A percentile compares a stretch with the other conserved stretches of the same genome.
phyloP scores from a whole-genome alignment of 92 coral and sea anemone species.

The Desmophyllum pertusum region DNA sequence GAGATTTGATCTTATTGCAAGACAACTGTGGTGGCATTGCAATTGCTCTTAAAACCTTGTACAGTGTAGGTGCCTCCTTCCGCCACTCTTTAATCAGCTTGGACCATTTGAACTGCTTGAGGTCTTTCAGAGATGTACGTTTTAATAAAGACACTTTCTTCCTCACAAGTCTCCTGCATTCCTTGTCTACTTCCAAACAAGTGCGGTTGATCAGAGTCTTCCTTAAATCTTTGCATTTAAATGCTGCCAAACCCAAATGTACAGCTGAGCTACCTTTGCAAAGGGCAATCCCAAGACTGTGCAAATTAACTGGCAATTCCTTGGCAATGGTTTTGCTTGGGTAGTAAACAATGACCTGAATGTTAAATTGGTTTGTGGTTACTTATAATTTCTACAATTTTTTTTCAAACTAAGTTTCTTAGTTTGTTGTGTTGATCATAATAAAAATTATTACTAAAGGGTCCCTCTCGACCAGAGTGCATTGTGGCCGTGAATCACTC shows the following conservation, averaged over 20 bases:
- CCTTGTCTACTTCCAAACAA: too few relatives aligned
- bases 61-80: conserved; percentile 44
- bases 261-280: conserved; percentile 6
- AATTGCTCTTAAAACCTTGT: conserved; percentile 24
- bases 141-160: too few relatives aligned
- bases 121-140: too few relatives aligned
- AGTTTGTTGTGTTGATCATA: too few relatives aligned
- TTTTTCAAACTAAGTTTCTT: not conserved
- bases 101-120: too few relatives aligned
- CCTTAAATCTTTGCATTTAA: conserved; percentile 9
- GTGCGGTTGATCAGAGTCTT: conserved; percentile 12
- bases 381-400: too few relatives aligned
- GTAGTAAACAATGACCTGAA: conserved; percentile 25
- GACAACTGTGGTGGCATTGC: conserved; percentile 42
- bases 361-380: not conserved
- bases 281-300: conserved; percentile 14
- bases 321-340: conserved; percentile 11
- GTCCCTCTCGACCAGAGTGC: too few relatives aligned
- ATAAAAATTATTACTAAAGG: too few relatives aligned
- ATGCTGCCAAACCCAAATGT: conserved; percentile 27
- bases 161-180: too few relatives aligned
- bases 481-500: too few relatives aligned
- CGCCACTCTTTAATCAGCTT: conserved; percentile 39
- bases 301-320: conserved; percentile 31
- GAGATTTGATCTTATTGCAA: conserved; percentile 21